phyloP scores from a whole-genome alignment of 2,113 vertebrate genomes.

The Osmerus eperlanus region DNA sequence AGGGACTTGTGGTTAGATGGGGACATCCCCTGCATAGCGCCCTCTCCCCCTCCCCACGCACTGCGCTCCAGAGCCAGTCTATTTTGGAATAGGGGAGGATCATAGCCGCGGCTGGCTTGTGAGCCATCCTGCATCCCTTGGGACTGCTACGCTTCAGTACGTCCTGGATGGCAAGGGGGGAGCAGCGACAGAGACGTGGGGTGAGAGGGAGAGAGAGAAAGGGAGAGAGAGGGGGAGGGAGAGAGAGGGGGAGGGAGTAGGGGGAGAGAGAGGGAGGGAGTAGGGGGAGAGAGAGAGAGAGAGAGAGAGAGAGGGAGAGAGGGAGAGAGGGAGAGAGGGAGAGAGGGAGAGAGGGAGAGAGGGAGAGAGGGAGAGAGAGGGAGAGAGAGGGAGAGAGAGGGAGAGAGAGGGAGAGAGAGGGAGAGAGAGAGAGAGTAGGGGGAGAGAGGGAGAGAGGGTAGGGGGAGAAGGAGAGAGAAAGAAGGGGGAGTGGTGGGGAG shows the following conservation, averaged over 20 bases:
- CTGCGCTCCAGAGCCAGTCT: neutral
- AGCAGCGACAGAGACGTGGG: neutral
- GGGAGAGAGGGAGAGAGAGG: neutral
- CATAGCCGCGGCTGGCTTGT: neutral
- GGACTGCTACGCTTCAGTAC: neutral
- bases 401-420: neutral
- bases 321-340: neutral
- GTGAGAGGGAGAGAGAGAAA: neutral
- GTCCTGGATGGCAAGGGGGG: neutral
- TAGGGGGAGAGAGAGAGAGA: neutral
- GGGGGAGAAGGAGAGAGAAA: neutral
- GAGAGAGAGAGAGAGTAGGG: neutral
- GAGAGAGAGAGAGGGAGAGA: neutral
- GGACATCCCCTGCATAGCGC: neutral
- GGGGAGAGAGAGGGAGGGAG: neutral
- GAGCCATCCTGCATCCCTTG: constrained; percentile 1
- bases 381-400: neutral
- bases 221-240: too few relatives aligned
- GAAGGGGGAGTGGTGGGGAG: neutral
- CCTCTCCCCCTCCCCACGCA: neutral
- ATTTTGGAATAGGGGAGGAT: constrained; percentile 2
- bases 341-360: too few relatives aligned
- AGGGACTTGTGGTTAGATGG: neutral
- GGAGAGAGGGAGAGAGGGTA: neutral
- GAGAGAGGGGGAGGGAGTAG: neutral